Evolutionary conservation across 2,113 vertebrate species (phyloP).

Genomic region (Nibea coibor): DNA sequence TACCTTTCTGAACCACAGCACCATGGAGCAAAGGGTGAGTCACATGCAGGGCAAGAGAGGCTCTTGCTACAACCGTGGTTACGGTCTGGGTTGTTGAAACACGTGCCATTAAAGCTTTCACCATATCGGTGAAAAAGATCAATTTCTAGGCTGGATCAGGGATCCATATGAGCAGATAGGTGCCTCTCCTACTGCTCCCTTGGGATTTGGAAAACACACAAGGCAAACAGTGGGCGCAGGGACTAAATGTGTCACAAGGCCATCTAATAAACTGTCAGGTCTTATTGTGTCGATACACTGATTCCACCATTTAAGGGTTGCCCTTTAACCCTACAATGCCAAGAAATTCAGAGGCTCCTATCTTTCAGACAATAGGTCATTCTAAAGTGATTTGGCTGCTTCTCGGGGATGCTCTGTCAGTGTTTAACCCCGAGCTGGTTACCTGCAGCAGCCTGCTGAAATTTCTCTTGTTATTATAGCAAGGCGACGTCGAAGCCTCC

Average conservation of each 20-base stretch:
- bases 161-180: slow-evolving; percentile 76
- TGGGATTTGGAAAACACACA: slow-evolving; percentile 74
- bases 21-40: slow-evolving; percentile 88
- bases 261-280: slow-evolving; percentile 87
- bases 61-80: slow-evolving; percentile 24
- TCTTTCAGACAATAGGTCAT: slow-evolving; percentile 78
- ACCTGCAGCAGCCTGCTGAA: slow-evolving; percentile 52
- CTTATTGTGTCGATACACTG: slow-evolving; percentile 87
- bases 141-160: slow-evolving; percentile 68
- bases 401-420: slow-evolving; percentile 62
- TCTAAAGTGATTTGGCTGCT: slow-evolving; percentile 75
- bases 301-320: slow-evolving; percentile 83
- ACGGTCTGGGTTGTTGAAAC: slow-evolving; percentile 18
- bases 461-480: slow-evolving; percentile 48
- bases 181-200: slow-evolving; percentile 71
- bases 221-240: slow-evolving; percentile 69
- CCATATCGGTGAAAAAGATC: slow-evolving; percentile 69
- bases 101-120: slow-evolving; percentile 41
- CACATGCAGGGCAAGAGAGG: background rate
- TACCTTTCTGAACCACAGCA: slow-evolving; percentile 85
- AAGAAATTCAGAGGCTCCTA: slow-evolving; percentile 67
- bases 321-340: slow-evolving; percentile 81
- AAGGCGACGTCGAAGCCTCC: slow-evolving; percentile 24
- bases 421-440: slow-evolving; percentile 68
- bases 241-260: slow-evolving; percentile 78